Evolutionary conservation across 2,888 invertebrate genomes (phyloP).

Genomic region (Hydraecia micacea): DNA sequence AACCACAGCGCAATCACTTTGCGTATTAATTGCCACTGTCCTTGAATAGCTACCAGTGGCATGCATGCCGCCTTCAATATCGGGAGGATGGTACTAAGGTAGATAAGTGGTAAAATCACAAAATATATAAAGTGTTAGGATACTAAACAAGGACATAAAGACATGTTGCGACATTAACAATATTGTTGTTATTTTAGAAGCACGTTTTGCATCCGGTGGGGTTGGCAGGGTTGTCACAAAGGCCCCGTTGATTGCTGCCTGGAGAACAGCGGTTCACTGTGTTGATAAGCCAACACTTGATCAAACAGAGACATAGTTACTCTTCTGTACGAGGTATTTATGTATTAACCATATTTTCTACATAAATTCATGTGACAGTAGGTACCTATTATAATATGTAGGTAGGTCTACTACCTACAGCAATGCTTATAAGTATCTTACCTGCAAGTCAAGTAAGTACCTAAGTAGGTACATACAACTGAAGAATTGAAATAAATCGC

Average conservation of each 20-base stretch:
- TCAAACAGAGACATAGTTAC: slow-evolving; percentile 79
- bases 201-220: slow-evolving; percentile 78
- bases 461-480: neutral
- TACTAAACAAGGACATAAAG: slow-evolving; percentile 43
- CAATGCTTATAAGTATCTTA: neutral
- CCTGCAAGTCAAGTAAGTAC: neutral
- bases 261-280: slow-evolving; percentile 75
- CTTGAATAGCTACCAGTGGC: neutral
- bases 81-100: neutral
- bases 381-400: neutral
- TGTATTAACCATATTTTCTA: slow-evolving; percentile 28
- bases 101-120: neutral
- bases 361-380: slow-evolving; percentile 13
- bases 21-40: neutral
- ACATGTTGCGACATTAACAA: slow-evolving; percentile 60
- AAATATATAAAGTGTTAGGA: neutral
- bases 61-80: neutral
- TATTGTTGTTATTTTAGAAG: slow-evolving; percentile 65
- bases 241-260: slow-evolving; percentile 75
- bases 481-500: neutral
- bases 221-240: slow-evolving; percentile 77
- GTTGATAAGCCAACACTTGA: slow-evolving; percentile 86
- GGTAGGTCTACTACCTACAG: neutral
- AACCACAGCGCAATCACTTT: neutral
- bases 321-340: slow-evolving; percentile 57